Evolutionary conservation across 2,797 vertebrate species (phyloP), one percentile per base, ranked within the genome.

Genomic region (Ptychobarbus kaznakovi): DNA sequence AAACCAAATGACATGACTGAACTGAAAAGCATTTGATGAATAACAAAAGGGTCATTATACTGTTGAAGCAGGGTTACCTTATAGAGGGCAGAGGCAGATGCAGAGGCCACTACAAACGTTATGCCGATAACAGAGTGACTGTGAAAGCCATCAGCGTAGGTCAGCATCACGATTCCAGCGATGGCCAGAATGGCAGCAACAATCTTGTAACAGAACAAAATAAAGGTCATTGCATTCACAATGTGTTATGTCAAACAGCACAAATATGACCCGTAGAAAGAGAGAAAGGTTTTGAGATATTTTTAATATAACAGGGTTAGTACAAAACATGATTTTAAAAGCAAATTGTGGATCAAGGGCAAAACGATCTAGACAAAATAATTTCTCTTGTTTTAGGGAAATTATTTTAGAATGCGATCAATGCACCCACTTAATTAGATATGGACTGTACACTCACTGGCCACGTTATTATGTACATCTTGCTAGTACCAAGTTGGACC

Each of bases 131-230:
- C 97, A 0, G 98, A 98, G 93, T 98, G 97, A 92, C 97, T 98
- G 95, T 98, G 97, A 92, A 99, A 99, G 72, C 97, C 98, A 61
- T 99, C 98, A 0, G 97, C 97, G 0, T 99, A 99, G 32, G 98
- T 99, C 97, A 98, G 97, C 98, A 99, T 99, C 90, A 99, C 98
- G 25, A 99, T 99, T 88, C 98, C 98, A 42, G 98, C 97, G 81
- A 99, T 99, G 88, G 98, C 98, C 88, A 99, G 96, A 95, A 99
- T 99, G 94, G 97, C 97, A 51, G 98, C 98, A 89, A 99, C 97
- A 12, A 99, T 99, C 97, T 99, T 94, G 44, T 73, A 25, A 88
- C 91, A 79, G 80, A 87, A 68, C 20, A 88, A 61, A 38, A 63
- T 28, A 80, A 66, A 76, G 16, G 22, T 75, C n/a, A 76, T 16